A percentile compares a stretch with the other conserved stretches of the same genome.
Evolutionary conservation across 2,797 vertebrate species (phyloP).

Genomic region (Eurystomus glaucurus): DNA sequence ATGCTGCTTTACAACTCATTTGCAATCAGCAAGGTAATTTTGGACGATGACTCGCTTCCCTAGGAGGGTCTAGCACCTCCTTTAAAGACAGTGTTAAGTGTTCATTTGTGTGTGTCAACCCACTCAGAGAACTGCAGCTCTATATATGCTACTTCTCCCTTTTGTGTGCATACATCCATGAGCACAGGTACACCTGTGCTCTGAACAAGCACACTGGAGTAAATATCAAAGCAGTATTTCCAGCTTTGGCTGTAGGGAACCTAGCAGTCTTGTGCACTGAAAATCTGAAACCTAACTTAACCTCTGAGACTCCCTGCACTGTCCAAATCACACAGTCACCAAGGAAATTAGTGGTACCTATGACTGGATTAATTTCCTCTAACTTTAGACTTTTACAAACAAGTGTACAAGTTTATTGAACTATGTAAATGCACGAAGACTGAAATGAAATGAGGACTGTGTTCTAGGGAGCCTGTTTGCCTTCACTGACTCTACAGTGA

Average conservation of each 20-base stretch:
- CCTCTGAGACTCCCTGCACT: background rate
- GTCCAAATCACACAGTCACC: background rate
- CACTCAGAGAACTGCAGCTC: background rate
- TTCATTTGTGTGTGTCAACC: background rate
- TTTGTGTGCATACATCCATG: background rate
- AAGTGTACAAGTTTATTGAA: background rate
- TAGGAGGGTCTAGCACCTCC: background rate
- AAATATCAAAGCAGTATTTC: background rate
- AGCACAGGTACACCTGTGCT: accelerated
- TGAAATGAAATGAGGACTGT: background rate
- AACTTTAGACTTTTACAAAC: background rate
- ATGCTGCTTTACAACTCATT: accelerated
- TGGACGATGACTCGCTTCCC: background rate
- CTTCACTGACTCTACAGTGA: background rate
- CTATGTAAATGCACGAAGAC: background rate
- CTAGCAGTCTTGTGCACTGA: background rate
- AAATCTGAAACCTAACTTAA: background rate
- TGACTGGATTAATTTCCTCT: background rate
- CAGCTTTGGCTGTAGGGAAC: background rate
- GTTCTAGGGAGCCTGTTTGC: background rate
- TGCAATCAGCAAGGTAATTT: background rate
- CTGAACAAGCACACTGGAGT: background rate
- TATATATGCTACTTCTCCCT: accelerated
- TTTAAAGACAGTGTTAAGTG: background rate
- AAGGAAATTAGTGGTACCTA: background rate